Conservation (phyloP, 1,140 invertebrate species). For the Pectinophora gossypiella region DNA sequence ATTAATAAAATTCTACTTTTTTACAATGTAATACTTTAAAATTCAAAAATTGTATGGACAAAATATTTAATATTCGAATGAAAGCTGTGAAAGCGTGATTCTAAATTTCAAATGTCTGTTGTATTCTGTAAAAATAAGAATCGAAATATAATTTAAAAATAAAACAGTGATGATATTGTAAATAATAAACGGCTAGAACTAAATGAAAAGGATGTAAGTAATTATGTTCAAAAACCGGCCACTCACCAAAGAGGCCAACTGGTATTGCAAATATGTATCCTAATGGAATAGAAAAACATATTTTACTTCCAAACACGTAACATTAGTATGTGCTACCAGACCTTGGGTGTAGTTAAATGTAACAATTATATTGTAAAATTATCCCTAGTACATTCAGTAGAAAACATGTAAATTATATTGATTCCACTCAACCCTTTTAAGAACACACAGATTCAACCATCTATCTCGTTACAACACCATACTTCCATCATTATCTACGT, state of each 20-base stretch:
- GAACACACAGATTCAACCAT: too few species aligned
- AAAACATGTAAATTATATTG: too few species aligned
- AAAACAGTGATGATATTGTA: conserved; percentile 15
- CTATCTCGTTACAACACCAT: too few species aligned
- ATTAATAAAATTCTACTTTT: background rate
- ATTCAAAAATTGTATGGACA: too few species aligned
- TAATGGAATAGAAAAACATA: conserved; percentile 65
- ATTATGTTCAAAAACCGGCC: conserved; percentile 25
- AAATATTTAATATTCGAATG: background rate
- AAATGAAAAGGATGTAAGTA: conserved; percentile 27
- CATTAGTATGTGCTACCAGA: conserved; percentile 26
- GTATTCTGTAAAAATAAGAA: background rate
- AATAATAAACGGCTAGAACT: conserved; percentile 27
- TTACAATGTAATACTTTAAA: background rate
- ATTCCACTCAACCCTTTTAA: too few species aligned
- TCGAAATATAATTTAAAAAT: background rate
- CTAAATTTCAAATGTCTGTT: background rate
- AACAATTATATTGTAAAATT: too few species aligned
- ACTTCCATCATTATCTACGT: too few species aligned
- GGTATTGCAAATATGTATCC: conserved; percentile 70
- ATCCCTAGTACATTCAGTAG: too few species aligned
- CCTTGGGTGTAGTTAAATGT: background rate
- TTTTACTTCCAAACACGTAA: conserved; percentile 23
- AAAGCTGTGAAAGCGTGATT: background rate
- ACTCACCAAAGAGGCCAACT: conserved; percentile 71